Evolutionary conservation across 2,113 vertebrate species (phyloP), one percentile per base, ranked within the genome.

Genomic region (Rhinoderma darwinii): DNA sequence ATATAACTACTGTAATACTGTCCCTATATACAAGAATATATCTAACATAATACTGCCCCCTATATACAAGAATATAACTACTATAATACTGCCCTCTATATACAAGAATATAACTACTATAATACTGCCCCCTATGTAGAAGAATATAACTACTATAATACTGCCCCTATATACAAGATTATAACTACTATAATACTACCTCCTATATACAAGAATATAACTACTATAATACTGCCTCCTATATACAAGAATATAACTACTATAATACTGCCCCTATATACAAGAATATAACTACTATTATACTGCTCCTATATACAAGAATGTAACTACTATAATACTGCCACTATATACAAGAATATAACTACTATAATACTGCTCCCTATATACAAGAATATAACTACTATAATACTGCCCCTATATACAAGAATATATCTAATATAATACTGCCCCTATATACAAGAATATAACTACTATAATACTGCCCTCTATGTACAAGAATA

Each of bases 71-170:
- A 63, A 63, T 63, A 63, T 63, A 63, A 63, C 59, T 63, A 63
- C 59, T 63, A 27, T 63, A 63, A 63, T 63, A 63, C 27, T 63
- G 59, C 27, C 15, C 59, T n/a, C 59, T 63, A 63, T 63, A 27
- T 63, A 63, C 59, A 63, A 30, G n/a, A 63, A 63, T 63, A 63
- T 63, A 63, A 30, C n/a, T 30, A 63, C 59, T 63, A 63, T 63
- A 63, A 63, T 63, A 63, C 59, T 63, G 27, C 59, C 5, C n/a
- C 59, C 59, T 63, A 63, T 63, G 59, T 63, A 30, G n/a, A 63
- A 63, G 59, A 63, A 63, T 63, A 66, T 66, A 66, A 66, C 61
- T 66, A 66, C n/a, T 66, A 66, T 66, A 66, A 66, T 63, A 63
- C 59, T 63, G n/a, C 25, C 14, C 59, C 59, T 63, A 63, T 63